Conservation (phyloP, 2,113 vertebrate genomes). For the Pimephales promelas region DNA sequence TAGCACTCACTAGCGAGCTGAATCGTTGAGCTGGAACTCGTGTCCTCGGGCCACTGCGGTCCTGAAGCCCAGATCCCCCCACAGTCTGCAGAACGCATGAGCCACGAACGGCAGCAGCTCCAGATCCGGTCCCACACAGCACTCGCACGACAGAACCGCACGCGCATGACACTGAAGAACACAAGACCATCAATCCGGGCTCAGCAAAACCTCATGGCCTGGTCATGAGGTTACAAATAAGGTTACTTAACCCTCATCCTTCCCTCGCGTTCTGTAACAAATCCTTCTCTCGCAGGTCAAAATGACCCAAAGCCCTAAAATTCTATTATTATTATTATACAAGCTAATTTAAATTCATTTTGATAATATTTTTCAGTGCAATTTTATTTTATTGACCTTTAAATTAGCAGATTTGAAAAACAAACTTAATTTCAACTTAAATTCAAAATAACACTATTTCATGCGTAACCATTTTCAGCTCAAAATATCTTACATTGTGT, state of each 20-base stretch:
- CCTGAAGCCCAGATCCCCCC: constrained; percentile 71
- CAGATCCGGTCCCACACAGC: constrained; percentile 71
- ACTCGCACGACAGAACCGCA: constrained; percentile 70
- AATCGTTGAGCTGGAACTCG: constrained; percentile 78
- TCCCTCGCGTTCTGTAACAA: too few relatives aligned
- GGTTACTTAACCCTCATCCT: not conserved
- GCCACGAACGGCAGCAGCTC: constrained; percentile 73
- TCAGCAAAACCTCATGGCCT: not conserved
- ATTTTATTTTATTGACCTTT: too few relatives aligned
- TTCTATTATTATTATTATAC: too few relatives aligned
- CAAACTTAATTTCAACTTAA: too few relatives aligned
- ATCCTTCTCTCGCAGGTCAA: too few relatives aligned
- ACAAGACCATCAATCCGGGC: not conserved
- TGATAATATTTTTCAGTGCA: too few relatives aligned
- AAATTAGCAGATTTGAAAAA: too few relatives aligned
- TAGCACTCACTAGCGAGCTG: constrained; percentile 75
- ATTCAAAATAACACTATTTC: too few relatives aligned
- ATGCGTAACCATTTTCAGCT: too few relatives aligned
- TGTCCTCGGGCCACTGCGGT: constrained; percentile 67
- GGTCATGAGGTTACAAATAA: not conserved
- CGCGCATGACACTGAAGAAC: constrained; percentile 65
- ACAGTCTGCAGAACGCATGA: constrained; percentile 69
- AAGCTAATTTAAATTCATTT: too few relatives aligned
- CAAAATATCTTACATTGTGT: too few relatives aligned
- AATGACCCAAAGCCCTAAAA: too few relatives aligned